Evolutionary conservation across 1,140 invertebrate genomes (phyloP).

Genomic region (Vollenhovia emeryi): DNA sequence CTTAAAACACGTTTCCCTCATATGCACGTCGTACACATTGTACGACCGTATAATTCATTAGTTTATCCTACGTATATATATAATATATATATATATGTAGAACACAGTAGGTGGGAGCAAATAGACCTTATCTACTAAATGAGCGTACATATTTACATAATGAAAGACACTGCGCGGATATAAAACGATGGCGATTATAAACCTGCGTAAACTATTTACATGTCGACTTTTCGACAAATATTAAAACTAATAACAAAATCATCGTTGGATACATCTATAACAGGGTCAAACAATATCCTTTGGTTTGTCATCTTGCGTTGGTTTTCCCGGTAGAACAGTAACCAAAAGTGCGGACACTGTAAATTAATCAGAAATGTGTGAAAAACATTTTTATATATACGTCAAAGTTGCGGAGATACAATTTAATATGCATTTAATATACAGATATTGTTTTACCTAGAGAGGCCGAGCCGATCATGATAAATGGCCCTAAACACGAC

Average conservation of each 20-base stretch:
- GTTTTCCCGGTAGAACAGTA: conserved; percentile 68
- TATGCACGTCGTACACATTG: not conserved
- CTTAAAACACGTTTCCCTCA: conserved; percentile 21
- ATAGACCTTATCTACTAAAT: not conserved
- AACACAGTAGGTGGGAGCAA: not conserved
- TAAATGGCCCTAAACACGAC: conserved; percentile 80
- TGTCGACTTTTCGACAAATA: not conserved
- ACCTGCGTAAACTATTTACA: conserved; percentile 52
- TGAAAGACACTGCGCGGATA: conserved; percentile 30
- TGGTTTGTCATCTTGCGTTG: conserved; percentile 15
- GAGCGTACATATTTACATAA: conserved; percentile 65
- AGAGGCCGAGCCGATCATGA: conserved; percentile 80
- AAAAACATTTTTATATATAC: conserved; percentile 18
- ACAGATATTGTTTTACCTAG: conserved; percentile 69
- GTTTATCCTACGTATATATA: not conserved
- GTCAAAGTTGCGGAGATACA: not conserved
- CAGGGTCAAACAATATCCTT: conserved; percentile 39
- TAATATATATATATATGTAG: not conserved
- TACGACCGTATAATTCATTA: not conserved
- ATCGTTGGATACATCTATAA: not conserved
- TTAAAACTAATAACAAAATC: not conserved
- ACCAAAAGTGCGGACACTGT: conserved; percentile 74
- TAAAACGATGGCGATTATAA: not conserved
- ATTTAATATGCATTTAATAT: not conserved
- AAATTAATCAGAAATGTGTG: not conserved